Evolutionary conservation across 2,888 invertebrate genomes (phyloP), one percentile per base, ranked within the genome.

Genomic region (Trilocha varians): DNA sequence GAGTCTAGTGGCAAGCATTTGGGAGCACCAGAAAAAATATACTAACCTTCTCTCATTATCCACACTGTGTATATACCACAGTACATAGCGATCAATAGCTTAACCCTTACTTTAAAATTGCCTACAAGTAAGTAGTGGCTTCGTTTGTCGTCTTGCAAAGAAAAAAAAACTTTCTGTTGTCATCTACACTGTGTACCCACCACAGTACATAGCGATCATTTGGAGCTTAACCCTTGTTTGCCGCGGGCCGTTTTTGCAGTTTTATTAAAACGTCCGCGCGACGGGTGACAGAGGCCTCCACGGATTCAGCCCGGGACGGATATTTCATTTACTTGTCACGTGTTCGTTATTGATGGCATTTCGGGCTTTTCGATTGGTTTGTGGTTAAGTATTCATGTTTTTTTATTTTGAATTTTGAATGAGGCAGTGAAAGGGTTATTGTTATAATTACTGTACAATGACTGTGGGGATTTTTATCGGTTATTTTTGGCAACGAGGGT

Each of bases 101-200:
- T 64, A 64, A 62, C 66, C 68, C 62, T 55, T 61, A 62, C 60
- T 62, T 59, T n/a, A n/a, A n/a, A n/a, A n/a, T n/a, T n/a, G n/a
- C n/a, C n/a, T n/a, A n/a, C n/a, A n/a, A n/a, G n/a, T n/a, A n/a
- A n/a, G n/a, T n/a, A n/a, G n/a, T n/a, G n/a, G n/a, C n/a, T n/a
- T n/a, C n/a, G n/a, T n/a, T n/a, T n/a, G n/a, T n/a, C n/a, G n/a
- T n/a, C n/a, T n/a, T n/a, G n/a, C n/a, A n/a, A n/a, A n/a, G n/a
- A n/a, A n/a, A n/a, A n/a, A n/a, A n/a, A n/a, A n/a, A n/a, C n/a
- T n/a, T n/a, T n/a, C 25, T 25, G 25, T 25, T 25, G 1, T 25
- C 6, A 9, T 5, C 25, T 25, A 6, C 2, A 25, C 25, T 25
- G 25, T 25, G 11, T 4, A 25, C 13, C 33, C n/a, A 13, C 6